These are phyloP conservation scores for Meteorus colon DNA, from an alignment of 2,888 invertebrate genomes.

Conservation along the genomic window DNA sequence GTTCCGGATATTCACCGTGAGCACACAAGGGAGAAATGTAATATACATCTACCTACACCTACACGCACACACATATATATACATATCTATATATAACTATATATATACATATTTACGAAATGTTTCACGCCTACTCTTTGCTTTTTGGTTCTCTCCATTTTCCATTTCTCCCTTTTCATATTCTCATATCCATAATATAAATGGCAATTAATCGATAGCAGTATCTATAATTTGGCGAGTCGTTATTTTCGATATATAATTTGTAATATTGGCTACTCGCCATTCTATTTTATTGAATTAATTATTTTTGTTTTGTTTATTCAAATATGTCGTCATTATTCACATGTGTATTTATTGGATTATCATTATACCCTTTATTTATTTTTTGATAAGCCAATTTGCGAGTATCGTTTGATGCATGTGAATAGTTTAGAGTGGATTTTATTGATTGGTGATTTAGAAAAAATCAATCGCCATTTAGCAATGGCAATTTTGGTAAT, in stretches of 20 bases:
- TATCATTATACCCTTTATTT: background rate
- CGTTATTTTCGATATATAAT: background rate
- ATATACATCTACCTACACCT: background rate
- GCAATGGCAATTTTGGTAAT: no score
- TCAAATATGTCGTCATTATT: background rate
- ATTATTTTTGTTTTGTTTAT: background rate
- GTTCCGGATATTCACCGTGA: constrained; percentile 7
- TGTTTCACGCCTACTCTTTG: constrained; percentile 6
- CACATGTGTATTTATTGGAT: background rate
- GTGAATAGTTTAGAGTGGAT: no score
- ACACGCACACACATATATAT: background rate
- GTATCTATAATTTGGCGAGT: background rate
- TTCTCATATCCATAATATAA: background rate
- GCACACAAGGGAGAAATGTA: constrained; percentile 1
- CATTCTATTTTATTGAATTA: background rate
- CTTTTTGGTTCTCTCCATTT: background rate
- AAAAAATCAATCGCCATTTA: no score
- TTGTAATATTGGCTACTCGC: background rate
- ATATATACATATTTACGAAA: constrained; percentile 2
- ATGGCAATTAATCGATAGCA: background rate
- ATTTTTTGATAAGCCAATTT: no score
- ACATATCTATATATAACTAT: background rate
- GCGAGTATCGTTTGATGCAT: no score
- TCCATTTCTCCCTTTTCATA: background rate
- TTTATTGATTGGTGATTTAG: no score